These are phyloP conservation scores for Sicus ferrugineus DNA, from an alignment of 2,888 invertebrate genomes.

Conservation along the genomic window DNA sequence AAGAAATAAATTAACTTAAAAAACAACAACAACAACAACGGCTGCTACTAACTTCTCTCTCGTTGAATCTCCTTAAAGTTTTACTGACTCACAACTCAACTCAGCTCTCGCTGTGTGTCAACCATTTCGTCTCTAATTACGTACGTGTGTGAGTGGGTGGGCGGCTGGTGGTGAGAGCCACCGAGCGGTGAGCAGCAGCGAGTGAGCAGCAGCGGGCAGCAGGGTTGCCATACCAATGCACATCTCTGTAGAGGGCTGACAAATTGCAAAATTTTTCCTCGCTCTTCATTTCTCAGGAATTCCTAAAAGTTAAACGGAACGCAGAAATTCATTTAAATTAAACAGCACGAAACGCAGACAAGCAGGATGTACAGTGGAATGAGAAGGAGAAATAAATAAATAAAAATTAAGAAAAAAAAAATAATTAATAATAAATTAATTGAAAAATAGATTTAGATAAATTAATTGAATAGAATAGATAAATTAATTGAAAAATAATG, in stretches of 20 bases:
- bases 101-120: neutral
- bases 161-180: no score
- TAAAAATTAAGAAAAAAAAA: neutral
- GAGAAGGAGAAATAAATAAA: neutral
- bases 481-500: no score
- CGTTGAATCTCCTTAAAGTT: neutral
- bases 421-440: neutral
- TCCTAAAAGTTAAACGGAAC: constrained; percentile 2
- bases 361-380: constrained; percentile 9
- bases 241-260: neutral
- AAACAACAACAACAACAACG: neutral
- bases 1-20: neutral
- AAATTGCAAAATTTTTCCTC: constrained; percentile 9
- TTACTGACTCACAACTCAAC: constrained; percentile 5
- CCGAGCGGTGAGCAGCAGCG: no score
- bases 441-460: neutral
- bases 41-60: no score
- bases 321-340: constrained; percentile 23
- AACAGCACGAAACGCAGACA: neutral
- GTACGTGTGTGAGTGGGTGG: neutral
- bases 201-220: no score
- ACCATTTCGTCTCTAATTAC: constrained; percentile 4
- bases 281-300: neutral
- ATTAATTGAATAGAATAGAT: no score
- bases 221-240: constrained; percentile 1